These are phyloP conservation scores for Hepsetus odoe DNA, from an alignment of 2,113 vertebrate species.

Conservation along the genomic window DNA sequence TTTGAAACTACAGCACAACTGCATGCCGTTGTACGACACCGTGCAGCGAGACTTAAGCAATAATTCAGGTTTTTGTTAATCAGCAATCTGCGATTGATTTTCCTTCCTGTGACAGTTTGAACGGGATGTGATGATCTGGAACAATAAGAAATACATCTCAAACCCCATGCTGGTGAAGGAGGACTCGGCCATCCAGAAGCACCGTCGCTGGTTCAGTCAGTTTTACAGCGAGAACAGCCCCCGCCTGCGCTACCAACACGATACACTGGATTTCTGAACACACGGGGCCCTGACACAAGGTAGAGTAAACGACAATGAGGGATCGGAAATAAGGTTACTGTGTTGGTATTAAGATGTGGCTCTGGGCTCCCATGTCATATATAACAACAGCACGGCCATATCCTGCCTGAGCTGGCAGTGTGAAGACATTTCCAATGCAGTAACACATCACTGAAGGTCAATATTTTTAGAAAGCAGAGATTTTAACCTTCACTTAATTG, in stretches of 20 bases:
- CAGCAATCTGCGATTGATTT: neutral
- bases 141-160: conserved; percentile 81
- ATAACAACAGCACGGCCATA: no score
- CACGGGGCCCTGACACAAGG: neutral
- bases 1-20: neutral
- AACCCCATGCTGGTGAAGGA: conserved; percentile 82
- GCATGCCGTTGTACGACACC: neutral
- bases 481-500: no score
- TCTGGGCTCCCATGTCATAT: no score
- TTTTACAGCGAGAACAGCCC: conserved; percentile 82
- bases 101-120: conserved; percentile 74
- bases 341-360: neutral
- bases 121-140: conserved; percentile 84
- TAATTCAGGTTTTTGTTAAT: neutral
- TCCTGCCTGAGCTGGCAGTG: no score
- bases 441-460: no score
- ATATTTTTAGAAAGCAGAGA: no score
- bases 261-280: conserved; percentile 78
- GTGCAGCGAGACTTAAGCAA: neutral
- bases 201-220: conserved; percentile 83
- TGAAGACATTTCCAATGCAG: no score
- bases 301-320: neutral
- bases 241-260: conserved; percentile 56
- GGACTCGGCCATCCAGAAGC: conserved; percentile 78
- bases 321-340: neutral